Base-by-base conservation (phyloP, 2,113 vertebrate species). In the Tamias sibiricus region DNA sequence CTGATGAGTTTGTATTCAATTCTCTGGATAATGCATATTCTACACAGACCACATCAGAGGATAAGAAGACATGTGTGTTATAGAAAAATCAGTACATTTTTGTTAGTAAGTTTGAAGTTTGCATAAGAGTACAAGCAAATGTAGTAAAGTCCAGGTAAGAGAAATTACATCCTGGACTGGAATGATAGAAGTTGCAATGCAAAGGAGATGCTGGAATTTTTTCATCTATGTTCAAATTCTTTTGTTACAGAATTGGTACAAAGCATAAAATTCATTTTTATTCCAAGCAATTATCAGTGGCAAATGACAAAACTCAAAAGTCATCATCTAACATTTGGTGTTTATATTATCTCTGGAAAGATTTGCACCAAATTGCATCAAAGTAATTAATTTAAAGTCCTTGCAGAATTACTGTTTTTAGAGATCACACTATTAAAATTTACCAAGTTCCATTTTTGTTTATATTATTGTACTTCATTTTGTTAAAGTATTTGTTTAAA, bases 351-450 rank as follows among this genome's bases (percentile, higher is more conserved):
- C 35, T 82, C n/a, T 79, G 52, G 7, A 68, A 90, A 94, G 20
- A 77, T 81, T 93, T 62, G 19, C 2, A 75, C 10, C n/a, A 90
- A 96, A 80, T 77, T 97, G 17, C 14, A 0, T 83, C 71, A 94
- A 81, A 92, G 22, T 8, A 93, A 17, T 44, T 95, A 57, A 96
- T 92, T 95, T 91, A 82, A 95, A 68, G 94, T 95, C 72, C 64
- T 87, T 91, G 32, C 0, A 76, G 14, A 92, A 82, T 84, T 95
- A 95, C 19, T 89, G 77, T 95, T 85, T 64, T 95, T 90, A 93
- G 68, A 82, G 26, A 79, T 11, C 14, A 57, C 2, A 81, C 71
- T 81, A 85, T 93, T 94, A 95, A 94, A 96, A 94, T 84, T 79
- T 96, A 84, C 22, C 30, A 82, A 44, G 30, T 40, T 69, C 37